Evolutionary conservation across 1,140 invertebrate genomes (phyloP).

Genomic region (Diuraphis noxia): DNA sequence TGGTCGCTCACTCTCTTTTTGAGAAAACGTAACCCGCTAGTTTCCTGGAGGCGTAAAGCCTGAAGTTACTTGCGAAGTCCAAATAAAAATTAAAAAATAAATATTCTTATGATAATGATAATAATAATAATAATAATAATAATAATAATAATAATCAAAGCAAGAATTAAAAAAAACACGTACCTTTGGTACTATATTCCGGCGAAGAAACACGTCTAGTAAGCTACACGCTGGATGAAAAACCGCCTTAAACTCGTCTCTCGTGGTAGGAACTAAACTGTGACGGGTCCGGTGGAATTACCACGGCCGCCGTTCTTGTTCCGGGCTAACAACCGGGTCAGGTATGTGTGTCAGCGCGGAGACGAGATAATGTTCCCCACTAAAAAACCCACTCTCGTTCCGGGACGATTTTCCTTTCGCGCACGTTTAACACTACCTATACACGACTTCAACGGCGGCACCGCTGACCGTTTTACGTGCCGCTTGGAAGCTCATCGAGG

Average conservation of each 20-base stretch:
- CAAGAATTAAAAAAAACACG: neutral
- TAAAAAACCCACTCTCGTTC: constrained; percentile 43
- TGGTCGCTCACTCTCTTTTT: constrained; percentile 1
- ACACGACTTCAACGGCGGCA: neutral
- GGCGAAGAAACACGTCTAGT: constrained; percentile 20
- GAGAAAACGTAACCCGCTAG: neutral
- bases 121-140: neutral
- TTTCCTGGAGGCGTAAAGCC: neutral
- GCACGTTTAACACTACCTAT: neutral
- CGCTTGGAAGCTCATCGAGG: neutral
- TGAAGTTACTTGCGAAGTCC: neutral
- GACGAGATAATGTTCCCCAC: constrained; percentile 33
- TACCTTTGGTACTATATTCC: constrained; percentile 15
- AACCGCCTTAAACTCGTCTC: constrained; percentile 49
- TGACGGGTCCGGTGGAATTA: constrained; percentile 29
- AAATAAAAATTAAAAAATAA: neutral
- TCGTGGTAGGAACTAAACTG: constrained; percentile 45
- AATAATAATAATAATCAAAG: neutral
- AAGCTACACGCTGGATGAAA: neutral
- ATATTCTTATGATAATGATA: neutral
- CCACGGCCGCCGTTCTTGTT: constrained; percentile 47
- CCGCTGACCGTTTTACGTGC: neutral
- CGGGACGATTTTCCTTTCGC: constrained; percentile 49
- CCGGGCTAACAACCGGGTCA: constrained; percentile 53
- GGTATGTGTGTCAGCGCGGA: constrained; percentile 46